A percentile compares a stretch with the other conserved stretches of the same genome.
These are phyloP conservation scores for Cynopterus brachyotis DNA, from an alignment of 2,113 vertebrate species.

Conservation along the genomic window DNA sequence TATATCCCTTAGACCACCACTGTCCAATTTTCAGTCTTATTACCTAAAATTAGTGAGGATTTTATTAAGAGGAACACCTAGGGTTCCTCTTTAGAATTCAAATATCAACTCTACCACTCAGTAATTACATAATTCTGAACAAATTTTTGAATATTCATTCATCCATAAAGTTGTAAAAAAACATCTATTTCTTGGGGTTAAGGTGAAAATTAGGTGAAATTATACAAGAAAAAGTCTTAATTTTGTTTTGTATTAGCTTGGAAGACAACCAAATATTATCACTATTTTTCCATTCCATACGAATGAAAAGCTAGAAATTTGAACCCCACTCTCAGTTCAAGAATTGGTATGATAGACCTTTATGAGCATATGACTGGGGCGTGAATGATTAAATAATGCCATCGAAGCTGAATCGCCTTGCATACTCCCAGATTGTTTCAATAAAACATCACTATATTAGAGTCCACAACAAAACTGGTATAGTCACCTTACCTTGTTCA, in stretches of 20 bases:
- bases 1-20: background rate
- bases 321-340: background rate
- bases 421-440: background rate
- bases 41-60: background rate
- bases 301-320: background rate
- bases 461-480: background rate
- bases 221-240: background rate
- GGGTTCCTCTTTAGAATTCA: background rate
- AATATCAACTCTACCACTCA: background rate
- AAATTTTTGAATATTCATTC: background rate
- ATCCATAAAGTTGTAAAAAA: background rate
- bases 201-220: background rate
- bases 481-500: background rate
- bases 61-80: background rate
- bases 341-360: background rate
- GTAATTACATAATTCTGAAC: background rate
- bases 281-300: background rate
- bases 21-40: background rate
- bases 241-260: background rate
- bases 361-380: background rate
- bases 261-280: background rate
- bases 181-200: background rate
- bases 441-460: background rate
- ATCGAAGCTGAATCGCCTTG: background rate
- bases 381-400: background rate